Evolutionary conservation across 2,113 vertebrate species (phyloP).

Genomic region (Chaetodon auriga): DNA sequence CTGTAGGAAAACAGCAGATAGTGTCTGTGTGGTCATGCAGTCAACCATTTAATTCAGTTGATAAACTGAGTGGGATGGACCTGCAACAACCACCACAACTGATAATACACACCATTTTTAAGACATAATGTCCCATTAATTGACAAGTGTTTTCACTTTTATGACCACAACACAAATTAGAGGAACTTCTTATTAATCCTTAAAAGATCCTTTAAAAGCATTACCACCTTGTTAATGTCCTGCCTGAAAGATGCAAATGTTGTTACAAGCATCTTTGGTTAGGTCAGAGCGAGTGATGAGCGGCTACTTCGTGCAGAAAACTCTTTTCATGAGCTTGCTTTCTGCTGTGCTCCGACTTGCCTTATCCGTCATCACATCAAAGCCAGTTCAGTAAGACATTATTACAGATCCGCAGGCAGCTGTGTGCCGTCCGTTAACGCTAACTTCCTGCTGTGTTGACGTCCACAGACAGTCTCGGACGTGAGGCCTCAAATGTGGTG

Average conservation of each 20-base stretch:
- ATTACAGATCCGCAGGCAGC: constrained; percentile 43
- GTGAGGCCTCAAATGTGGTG: constrained; percentile 74
- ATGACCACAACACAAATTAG: too few species aligned
- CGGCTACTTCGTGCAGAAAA: background rate
- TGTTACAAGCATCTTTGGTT: too few species aligned
- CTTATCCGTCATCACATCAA: constrained; percentile 24
- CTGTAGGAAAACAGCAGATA: background rate
- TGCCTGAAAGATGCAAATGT: background rate
- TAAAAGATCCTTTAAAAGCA: too few species aligned
- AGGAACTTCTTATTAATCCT: background rate
- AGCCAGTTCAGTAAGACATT: constrained; percentile 17
- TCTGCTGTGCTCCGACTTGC: background rate
- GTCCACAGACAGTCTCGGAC: constrained; percentile 73
- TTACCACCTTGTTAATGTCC: too few species aligned
- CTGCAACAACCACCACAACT: background rate
- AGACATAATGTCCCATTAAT: too few species aligned
- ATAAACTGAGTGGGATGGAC: background rate
- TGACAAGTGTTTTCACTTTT: too few species aligned
- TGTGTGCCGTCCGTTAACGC: constrained; percentile 37
- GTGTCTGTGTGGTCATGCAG: background rate
- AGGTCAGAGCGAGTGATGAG: background rate
- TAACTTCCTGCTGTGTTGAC: constrained; percentile 35
- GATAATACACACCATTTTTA: background rate
- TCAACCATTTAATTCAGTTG: too few species aligned
- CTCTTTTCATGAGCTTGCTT: background rate